These are phyloP conservation scores for Tachina grossa DNA, from an alignment of 2,888 invertebrate genomes.

Conservation along the genomic window DNA sequence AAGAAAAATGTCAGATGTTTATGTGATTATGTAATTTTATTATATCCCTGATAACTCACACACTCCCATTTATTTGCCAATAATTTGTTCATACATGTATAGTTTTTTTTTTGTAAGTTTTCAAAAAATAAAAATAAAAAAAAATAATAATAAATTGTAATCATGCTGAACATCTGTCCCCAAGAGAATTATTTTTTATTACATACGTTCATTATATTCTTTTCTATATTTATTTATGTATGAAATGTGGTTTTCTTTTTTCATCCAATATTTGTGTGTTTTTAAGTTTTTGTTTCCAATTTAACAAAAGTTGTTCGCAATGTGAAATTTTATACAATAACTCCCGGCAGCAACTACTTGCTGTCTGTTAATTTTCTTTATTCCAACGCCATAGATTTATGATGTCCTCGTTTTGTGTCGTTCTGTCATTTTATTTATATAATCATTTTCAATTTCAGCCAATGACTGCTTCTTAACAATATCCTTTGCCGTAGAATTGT, in stretches of 20 bases:
- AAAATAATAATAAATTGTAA: slow-evolving; percentile 23
- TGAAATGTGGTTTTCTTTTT: slow-evolving; percentile 16
- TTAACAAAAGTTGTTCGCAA: background rate
- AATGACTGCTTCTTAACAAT: background rate
- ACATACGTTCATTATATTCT: background rate
- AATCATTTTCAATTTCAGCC: slow-evolving; percentile 7
- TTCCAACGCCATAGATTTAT: slow-evolving; percentile 46
- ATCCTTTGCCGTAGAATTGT: background rate
- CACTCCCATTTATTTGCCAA: no score
- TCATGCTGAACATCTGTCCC: slow-evolving; percentile 59
- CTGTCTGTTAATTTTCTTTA: slow-evolving; percentile 42
- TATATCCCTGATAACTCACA: no score
- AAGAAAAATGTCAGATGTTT: no score
- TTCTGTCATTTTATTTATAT: slow-evolving; percentile 1
- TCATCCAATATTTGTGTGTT: slow-evolving; percentile 29
- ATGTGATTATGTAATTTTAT: no score
- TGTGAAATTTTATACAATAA: slow-evolving; percentile 15
- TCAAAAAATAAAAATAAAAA: background rate
- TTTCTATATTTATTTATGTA: slow-evolving; percentile 2
- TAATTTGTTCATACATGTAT: no score
- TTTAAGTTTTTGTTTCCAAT: background rate
- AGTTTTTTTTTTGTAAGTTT: no score
- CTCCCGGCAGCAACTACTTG: background rate
- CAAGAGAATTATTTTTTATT: slow-evolving; percentile 48
- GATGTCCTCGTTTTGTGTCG: slow-evolving; percentile 24